Evolutionary conservation across 2,888 invertebrate species (phyloP).

Genomic region (Incurvaria masculella): DNA sequence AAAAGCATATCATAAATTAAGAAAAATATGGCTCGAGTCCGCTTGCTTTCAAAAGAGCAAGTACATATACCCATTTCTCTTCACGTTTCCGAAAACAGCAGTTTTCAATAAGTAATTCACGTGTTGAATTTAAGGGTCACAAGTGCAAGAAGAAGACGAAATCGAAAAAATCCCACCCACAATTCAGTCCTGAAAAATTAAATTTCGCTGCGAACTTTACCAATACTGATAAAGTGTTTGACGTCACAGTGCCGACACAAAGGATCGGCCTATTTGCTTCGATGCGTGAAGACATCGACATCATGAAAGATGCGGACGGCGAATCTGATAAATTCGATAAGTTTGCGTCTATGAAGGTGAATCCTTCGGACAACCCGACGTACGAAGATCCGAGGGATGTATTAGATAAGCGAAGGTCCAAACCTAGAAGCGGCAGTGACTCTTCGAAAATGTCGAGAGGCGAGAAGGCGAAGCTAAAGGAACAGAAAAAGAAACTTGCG

Average conservation of each 20-base stretch:
- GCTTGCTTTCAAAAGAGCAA: too few species aligned
- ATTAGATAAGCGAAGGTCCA: slow-evolving; percentile 37
- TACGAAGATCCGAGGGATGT: slow-evolving; percentile 49
- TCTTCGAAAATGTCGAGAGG: slow-evolving; percentile 26
- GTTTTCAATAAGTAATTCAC: too few species aligned
- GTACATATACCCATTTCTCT: too few species aligned
- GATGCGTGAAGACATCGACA: slow-evolving; percentile 36
- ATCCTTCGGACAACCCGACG: slow-evolving; percentile 29
- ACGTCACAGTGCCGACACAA: slow-evolving; percentile 25
- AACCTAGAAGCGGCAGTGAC: slow-evolving; percentile 29
- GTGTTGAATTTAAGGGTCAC: not conserved
- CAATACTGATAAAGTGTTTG: slow-evolving; percentile 24
- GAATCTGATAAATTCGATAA: slow-evolving; percentile 22
- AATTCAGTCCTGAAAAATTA: slow-evolving; percentile 25
- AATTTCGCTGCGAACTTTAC: slow-evolving; percentile 39
- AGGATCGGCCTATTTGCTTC: slow-evolving; percentile 21
- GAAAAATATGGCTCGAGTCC: too few species aligned
- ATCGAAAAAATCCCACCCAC: slow-evolving; percentile 20
- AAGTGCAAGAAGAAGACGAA: not conserved
- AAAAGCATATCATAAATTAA: too few species aligned
- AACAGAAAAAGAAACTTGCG: slow-evolving; percentile 49
- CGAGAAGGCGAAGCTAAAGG: slow-evolving; percentile 31
- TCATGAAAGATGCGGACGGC: slow-evolving; percentile 31
- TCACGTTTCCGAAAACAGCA: too few species aligned
- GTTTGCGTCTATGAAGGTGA: slow-evolving; percentile 12